These are phyloP conservation scores for Pollenia angustigena DNA, from an alignment of 2,888 invertebrate genomes.

Conservation along the genomic window DNA sequence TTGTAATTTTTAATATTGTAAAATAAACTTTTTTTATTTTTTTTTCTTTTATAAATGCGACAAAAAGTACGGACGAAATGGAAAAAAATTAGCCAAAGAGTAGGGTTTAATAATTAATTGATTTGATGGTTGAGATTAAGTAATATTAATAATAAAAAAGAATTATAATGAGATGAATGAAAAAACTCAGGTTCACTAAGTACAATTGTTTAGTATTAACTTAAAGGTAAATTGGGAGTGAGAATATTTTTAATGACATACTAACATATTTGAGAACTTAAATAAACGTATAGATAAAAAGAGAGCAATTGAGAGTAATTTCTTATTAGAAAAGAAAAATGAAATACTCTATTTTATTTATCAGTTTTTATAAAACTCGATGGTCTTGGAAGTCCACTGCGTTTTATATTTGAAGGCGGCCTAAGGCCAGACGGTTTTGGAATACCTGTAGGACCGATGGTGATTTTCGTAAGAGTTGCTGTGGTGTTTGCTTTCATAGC, in stretches of 20 bases:
- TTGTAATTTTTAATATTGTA: constrained; percentile 47
- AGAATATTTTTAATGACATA: constrained; percentile 25
- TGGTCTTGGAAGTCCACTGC: constrained; percentile 81
- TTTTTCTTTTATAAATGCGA: constrained; percentile 62
- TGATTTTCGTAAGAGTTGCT: constrained; percentile 79
- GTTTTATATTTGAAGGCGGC: constrained; percentile 79
- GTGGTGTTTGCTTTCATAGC: constrained; percentile 47
- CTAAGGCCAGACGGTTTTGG: constrained; percentile 83
- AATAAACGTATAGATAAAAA: constrained; percentile 46
- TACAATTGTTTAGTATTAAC: constrained; percentile 34
- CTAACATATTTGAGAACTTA: constrained; percentile 61
- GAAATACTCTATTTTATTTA: constrained; percentile 58
- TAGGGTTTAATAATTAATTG: constrained; percentile 10
- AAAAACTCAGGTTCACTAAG: constrained; percentile 36
- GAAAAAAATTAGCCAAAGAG: constrained; percentile 17
- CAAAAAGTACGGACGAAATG: constrained; percentile 52
- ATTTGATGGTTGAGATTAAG: neutral
- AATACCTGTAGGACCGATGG: constrained; percentile 80
- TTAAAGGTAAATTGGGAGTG: neutral
- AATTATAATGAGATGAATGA: constrained; percentile 23
- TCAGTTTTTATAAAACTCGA: constrained; percentile 68
- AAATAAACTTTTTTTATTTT: constrained; percentile 41
- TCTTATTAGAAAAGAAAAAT: constrained; percentile 27
- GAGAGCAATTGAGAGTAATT: constrained; percentile 42
- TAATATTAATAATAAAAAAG: neutral